Conservation (phyloP, 2,113 vertebrate genomes). For the Cichladusa arquata region DNA sequence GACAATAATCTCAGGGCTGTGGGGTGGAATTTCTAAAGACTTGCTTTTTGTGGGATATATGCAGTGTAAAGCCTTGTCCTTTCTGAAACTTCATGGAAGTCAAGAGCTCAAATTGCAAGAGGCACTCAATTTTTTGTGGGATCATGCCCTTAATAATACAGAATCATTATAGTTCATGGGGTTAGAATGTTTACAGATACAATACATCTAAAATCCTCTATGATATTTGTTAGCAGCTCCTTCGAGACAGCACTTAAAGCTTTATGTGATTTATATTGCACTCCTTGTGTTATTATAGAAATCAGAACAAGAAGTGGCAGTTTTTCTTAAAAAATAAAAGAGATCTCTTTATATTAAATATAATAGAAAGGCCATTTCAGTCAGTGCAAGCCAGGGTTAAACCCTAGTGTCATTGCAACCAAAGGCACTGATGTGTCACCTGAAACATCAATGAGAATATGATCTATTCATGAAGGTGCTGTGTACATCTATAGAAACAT, state of each 20-base stretch:
- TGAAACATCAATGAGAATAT: background rate
- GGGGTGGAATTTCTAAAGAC: slow-evolving; percentile 26
- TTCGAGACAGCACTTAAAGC: slow-evolving; percentile 4
- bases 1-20: background rate
- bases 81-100: background rate
- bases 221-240: background rate
- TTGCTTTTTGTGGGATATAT: background rate
- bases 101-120: background rate
- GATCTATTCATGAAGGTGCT: background rate
- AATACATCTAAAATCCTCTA: background rate
- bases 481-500: background rate
- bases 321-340: background rate
- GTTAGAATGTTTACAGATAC: background rate
- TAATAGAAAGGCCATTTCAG: background rate
- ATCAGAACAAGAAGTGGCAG: background rate
- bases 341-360: background rate
- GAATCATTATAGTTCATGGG: slow-evolving; percentile 1
- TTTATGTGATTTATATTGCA: slow-evolving; percentile 1
- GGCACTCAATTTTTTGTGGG: background rate
- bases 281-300: background rate
- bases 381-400: background rate
- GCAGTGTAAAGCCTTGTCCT: background rate
- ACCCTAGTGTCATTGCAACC: background rate
- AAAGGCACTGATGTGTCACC: background rate
- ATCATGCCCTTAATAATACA: slow-evolving; percentile 7